These are phyloP conservation scores for Graphium colonna DNA, from an alignment of 2,888 invertebrate species.

Conservation along the genomic window DNA sequence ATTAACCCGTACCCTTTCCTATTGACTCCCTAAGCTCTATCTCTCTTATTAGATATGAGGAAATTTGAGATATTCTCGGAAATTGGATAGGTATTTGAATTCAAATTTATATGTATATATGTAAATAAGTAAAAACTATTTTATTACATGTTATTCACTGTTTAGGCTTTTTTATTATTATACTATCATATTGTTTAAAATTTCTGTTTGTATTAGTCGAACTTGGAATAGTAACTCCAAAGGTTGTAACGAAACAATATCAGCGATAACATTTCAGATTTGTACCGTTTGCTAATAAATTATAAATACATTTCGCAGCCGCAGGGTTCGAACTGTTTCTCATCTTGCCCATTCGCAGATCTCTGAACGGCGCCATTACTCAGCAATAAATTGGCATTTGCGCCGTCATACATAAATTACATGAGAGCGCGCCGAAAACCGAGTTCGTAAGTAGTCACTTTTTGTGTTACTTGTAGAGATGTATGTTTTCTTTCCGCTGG, in stretches of 20 bases:
- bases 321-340: slow-evolving; percentile 74
- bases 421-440: slow-evolving; percentile 65
- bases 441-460: slow-evolving; percentile 66
- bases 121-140: too few relatives aligned
- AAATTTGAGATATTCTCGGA: slow-evolving; percentile 35
- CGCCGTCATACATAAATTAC: slow-evolving; percentile 79
- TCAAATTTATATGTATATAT: neutral
- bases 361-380: slow-evolving; percentile 77
- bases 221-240: too few relatives aligned
- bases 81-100: slow-evolving; percentile 38
- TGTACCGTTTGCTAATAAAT: slow-evolving; percentile 74
- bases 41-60: slow-evolving; percentile 7
- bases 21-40: slow-evolving; percentile 7
- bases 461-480: slow-evolving; percentile 45
- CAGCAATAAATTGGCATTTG: slow-evolving; percentile 80
- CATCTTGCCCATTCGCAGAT: slow-evolving; percentile 78
- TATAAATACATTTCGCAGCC: slow-evolving; percentile 75
- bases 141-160: neutral
- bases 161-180: too few relatives aligned
- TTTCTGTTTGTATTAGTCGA: too few relatives aligned
- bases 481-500: slow-evolving; percentile 31
- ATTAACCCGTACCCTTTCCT: slow-evolving; percentile 20
- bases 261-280: slow-evolving; percentile 65
- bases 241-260: slow-evolving; percentile 38
- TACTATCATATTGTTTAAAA: too few relatives aligned